Evolutionary conservation across 2,888 invertebrate species (phyloP).

Genomic region (Meloe dianella): DNA sequence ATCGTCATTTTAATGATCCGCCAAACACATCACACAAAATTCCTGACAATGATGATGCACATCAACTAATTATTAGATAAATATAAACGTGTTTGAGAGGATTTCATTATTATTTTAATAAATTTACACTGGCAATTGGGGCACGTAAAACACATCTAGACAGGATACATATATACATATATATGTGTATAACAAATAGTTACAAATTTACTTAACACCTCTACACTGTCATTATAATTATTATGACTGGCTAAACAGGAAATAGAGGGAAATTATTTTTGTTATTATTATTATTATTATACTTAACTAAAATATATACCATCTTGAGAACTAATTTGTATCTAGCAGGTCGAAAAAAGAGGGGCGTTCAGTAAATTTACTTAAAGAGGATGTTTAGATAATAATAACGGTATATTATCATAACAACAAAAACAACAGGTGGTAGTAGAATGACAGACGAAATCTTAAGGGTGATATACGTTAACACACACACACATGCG

Average conservation of each 20-base stretch:
- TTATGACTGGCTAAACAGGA: conserved; percentile 11
- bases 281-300: no score
- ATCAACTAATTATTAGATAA: no score
- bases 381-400: conserved; percentile 1
- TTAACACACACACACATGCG: no score
- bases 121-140: no score
- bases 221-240: conserved; percentile 15
- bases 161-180: no score
- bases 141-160: not conserved
- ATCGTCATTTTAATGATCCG: conserved; percentile 43
- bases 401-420: not conserved
- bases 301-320: no score
- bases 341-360: not conserved
- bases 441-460: not conserved
- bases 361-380: not conserved
- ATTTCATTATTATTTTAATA: no score
- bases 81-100: no score
- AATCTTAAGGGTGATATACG: conserved; percentile 1
- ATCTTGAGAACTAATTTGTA: not conserved
- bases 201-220: conserved; percentile 22
- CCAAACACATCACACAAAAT: conserved; percentile 38
- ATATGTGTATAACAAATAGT: conserved; percentile 23
- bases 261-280: not conserved
- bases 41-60: conserved; percentile 18
- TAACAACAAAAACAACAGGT: not conserved